phyloP scores from a whole-genome alignment of 2,888 invertebrate species.

The Orthosia cruda region DNA sequence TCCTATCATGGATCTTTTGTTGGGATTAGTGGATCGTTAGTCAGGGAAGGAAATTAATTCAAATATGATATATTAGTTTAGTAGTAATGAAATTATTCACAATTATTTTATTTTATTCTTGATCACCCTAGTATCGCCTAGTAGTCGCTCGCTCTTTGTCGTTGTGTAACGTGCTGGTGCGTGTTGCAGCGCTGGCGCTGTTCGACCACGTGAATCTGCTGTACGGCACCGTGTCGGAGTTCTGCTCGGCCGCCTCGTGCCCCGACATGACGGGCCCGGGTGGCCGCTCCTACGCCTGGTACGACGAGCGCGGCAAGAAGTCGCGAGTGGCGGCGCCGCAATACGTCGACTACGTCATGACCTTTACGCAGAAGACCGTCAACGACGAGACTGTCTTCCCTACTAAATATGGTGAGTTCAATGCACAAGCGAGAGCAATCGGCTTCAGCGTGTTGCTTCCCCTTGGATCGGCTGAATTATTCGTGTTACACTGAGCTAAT shows the following conservation, averaged over 20 bases:
- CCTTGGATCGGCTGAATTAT: background rate
- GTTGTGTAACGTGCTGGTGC: background rate
- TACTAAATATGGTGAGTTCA: conserved; percentile 98
- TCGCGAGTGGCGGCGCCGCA: conserved; percentile 99
- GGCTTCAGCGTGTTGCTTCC: background rate
- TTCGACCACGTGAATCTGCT: conserved; percentile 99
- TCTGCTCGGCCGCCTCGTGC: conserved; percentile 99
- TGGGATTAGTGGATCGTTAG: no score
- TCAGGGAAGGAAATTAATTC: no score
- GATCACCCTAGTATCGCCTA: no score
- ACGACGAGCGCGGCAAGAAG: conserved; percentile 99
- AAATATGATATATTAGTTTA: no score
- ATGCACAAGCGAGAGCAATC: background rate
- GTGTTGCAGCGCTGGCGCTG: conserved; percentile 96
- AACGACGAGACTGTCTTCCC: conserved; percentile 99
- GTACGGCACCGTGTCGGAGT: conserved; percentile 99
- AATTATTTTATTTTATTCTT: no score
- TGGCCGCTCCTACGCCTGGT: conserved; percentile 99
- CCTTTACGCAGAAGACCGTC: conserved; percentile 99
- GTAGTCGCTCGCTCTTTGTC: background rate
- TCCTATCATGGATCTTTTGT: no score
- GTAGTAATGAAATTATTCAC: no score
- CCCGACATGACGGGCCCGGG: conserved; percentile 99
- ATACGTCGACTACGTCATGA: conserved; percentile 99
- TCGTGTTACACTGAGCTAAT: background rate